Evolutionary conservation across 2,113 vertebrate species (phyloP).

Genomic region (Hypomesus transpacificus): DNA sequence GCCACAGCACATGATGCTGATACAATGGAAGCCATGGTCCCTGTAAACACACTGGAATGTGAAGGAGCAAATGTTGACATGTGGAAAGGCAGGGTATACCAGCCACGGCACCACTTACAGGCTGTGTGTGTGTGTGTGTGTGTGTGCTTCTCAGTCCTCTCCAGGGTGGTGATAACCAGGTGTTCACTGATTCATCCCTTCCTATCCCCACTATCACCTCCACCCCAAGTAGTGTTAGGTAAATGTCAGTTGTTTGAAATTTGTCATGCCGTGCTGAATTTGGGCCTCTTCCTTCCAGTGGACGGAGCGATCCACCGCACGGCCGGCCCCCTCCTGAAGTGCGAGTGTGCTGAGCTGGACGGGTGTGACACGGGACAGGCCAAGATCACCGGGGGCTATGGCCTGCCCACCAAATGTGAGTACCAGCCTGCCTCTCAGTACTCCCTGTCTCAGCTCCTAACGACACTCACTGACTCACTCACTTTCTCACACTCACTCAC

Average conservation of each 20-base stretch:
- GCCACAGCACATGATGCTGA: too few relatives aligned
- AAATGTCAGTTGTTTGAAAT: too few relatives aligned
- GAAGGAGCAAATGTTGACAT: too few relatives aligned
- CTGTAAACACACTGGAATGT: too few relatives aligned
- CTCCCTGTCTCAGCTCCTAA: neutral
- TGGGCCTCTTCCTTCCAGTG: conserved; percentile 65
- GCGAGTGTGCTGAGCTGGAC: conserved; percentile 79
- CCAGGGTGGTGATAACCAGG: conserved; percentile 40
- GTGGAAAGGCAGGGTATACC: too few relatives aligned
- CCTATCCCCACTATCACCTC: conserved; percentile 19
- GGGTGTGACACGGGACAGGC: conserved; percentile 82
- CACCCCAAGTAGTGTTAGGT: neutral
- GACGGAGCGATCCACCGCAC: conserved; percentile 84
- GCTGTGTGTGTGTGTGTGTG: too few relatives aligned
- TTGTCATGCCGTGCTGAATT: too few relatives aligned
- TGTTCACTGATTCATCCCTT: conserved; percentile 34
- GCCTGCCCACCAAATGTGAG: conserved; percentile 86
- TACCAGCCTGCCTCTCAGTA: conserved; percentile 26
- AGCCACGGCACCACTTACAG: too few relatives aligned
- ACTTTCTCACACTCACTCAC: too few relatives aligned
- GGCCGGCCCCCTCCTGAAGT: conserved; percentile 77
- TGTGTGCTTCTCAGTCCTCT: neutral
- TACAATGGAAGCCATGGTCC: too few relatives aligned
- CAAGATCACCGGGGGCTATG: conserved; percentile 83
- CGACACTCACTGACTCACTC: neutral